Evolutionary conservation across 2,113 vertebrate species (phyloP), one percentile per base, ranked within the genome.

Genomic region (Pimephales promelas): DNA sequence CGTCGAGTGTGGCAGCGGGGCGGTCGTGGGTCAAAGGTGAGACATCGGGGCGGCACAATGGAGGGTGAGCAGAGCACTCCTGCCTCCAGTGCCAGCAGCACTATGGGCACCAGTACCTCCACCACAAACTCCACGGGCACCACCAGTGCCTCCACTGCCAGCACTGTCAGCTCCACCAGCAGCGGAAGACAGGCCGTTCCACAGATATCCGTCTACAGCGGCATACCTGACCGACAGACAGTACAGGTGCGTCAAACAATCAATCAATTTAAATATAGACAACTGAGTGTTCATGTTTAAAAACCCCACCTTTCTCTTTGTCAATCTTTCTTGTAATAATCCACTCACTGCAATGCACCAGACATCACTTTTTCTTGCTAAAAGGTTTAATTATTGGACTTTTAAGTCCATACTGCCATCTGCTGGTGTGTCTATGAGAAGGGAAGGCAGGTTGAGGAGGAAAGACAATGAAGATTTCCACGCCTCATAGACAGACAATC

Each of bases 161-260:
- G 62, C 40, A 85, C 40, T 77, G 61, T 22, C 36, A 85, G 83
- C 84, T 80, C 89, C 59, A 88, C 45, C 45, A 79, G 68, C 0
- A 73, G 90, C 2, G 82, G 92, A 0, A 95, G 96, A 84, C 94
- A 93, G 0, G 10, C 94, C 0, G 93, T 94, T 0, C 94, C 96
- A 68, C 97, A 97, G 88, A 96, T 98, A 90, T 97, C 97, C 0
- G 96, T 97, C 84, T 98, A 98, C 92, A 95, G 97, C 0, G 93
- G 96, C 66, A 96, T 98, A 76, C 95, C 97, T 0, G 97, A 98
- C 90, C 93, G 97, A 36, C 97, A 99, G 90, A 97, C 97, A 0
- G 97, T 98, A 81, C 97, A 99, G 97, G 97, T 98, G 86, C 87
- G 85, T 59, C 2, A 36, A n/a, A 40, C 66, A 40, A 70, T 40